Evolutionary conservation across 1,140 invertebrate species (phyloP).

Genomic region (Camponotus vicinus): DNA sequence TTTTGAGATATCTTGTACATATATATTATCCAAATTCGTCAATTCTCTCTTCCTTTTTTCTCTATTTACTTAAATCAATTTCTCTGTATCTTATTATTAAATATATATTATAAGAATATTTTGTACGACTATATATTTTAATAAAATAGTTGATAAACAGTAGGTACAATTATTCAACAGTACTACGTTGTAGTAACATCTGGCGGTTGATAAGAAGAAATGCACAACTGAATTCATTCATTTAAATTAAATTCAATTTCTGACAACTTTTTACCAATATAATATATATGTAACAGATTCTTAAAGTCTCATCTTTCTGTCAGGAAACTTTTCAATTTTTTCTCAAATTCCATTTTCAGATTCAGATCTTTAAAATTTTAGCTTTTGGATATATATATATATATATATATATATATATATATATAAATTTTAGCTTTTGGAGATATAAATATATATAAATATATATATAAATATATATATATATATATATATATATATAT

Average conservation of each 20-base stretch:
- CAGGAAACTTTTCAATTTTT: not conserved
- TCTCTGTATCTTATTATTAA: slow-evolving; percentile 76
- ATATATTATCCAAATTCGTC: slow-evolving; percentile 74
- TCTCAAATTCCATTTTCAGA: not conserved
- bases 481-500: not conserved
- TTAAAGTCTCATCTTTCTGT: not conserved
- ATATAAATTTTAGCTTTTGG: not conserved
- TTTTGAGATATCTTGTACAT: slow-evolving; percentile 40
- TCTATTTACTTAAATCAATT: slow-evolving; percentile 54
- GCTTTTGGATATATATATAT: not conserved
- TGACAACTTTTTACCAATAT: not conserved
- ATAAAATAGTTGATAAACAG: slow-evolving; percentile 82
- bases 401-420: no score
- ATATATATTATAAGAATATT: slow-evolving; percentile 80
- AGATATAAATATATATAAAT: no score
- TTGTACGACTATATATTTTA: slow-evolving; percentile 80
- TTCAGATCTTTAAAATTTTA: not conserved
- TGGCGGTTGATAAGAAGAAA: slow-evolving; percentile 68
- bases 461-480: no score
- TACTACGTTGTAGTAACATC: slow-evolving; percentile 80
- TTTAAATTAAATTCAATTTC: slow-evolving; percentile 39
- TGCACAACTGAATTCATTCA: slow-evolving; percentile 11
- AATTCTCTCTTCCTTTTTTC: slow-evolving; percentile 55
- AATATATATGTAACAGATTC: not conserved
- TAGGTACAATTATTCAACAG: slow-evolving; percentile 85